These are phyloP conservation scores for Coenobita brevimanus DNA, from an alignment of 1,140 invertebrate genomes.

Conservation along the genomic window DNA sequence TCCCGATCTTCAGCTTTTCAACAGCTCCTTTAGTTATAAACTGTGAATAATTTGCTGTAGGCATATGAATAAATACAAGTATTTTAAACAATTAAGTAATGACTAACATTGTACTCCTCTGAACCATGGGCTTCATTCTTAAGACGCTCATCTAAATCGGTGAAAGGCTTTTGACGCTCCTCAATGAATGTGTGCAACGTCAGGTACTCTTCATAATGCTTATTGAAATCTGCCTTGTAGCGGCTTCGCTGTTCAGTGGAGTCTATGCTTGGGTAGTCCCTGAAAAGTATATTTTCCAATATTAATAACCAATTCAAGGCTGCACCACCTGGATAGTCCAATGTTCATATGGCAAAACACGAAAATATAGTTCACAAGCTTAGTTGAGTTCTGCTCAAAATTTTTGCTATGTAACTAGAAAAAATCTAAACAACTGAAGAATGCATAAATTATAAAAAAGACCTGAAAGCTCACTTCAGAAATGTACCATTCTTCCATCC, in stretches of 20 bases:
- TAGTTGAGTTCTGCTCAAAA: too few species aligned
- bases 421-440: neutral
- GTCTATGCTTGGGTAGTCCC: slow-evolving; percentile 43
- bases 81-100: too few species aligned
- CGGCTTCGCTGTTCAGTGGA: slow-evolving; percentile 47
- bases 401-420: neutral
- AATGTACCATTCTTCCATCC: too few species aligned
- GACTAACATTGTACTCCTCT: slow-evolving; percentile 52
- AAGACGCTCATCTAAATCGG: slow-evolving; percentile 28
- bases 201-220: slow-evolving; percentile 44
- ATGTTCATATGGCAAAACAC: neutral
- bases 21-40: too few species aligned
- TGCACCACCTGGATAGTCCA: neutral
- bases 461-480: too few species aligned
- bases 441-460: too few species aligned
- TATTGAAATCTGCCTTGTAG: slow-evolving; percentile 52
- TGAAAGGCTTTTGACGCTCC: slow-evolving; percentile 23
- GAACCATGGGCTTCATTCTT: slow-evolving; percentile 50
- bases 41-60: too few species aligned
- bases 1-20: too few species aligned
- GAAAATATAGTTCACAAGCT: too few species aligned
- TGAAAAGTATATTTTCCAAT: neutral
- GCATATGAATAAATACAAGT: too few species aligned
- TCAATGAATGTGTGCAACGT: slow-evolving; percentile 33
- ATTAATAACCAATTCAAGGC: neutral